Percentiles rank a stretch among this genome's conserved stretches.
Conservation (phyloP, 2,888 invertebrate species). For the Zygothrica quintamaculata region DNA sequence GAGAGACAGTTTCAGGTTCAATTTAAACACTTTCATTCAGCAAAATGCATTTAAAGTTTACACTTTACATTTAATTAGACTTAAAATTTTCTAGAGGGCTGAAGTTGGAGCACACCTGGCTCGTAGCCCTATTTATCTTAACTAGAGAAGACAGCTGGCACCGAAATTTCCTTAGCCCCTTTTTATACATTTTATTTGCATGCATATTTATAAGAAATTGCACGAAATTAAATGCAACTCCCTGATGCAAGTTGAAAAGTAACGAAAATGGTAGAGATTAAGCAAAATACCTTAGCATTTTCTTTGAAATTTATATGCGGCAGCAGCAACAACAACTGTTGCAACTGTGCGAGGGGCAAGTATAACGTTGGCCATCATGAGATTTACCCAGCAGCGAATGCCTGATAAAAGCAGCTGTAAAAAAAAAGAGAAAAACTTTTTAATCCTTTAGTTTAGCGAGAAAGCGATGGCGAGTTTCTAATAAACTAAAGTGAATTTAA, state of each 20-base stretch:
- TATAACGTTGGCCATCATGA: slow-evolving; percentile 17
- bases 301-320: slow-evolving; percentile 65
- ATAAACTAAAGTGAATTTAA: not conserved
- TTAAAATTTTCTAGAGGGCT: slow-evolving; percentile 28
- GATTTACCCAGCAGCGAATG: slow-evolving; percentile 20
- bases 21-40: slow-evolving; percentile 14
- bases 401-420: slow-evolving; percentile 42
- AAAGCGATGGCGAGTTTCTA: slow-evolving; percentile 20
- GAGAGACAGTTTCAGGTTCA: slow-evolving; percentile 18
- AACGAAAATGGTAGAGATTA: slow-evolving; percentile 40
- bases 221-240: slow-evolving; percentile 58
- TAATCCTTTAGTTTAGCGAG: slow-evolving; percentile 27
- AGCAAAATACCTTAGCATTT: slow-evolving; percentile 52
- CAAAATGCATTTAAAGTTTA: slow-evolving; percentile 47
- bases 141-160: slow-evolving; percentile 27
- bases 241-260: slow-evolving; percentile 20
- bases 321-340: slow-evolving; percentile 23
- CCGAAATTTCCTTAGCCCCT: slow-evolving; percentile 6
- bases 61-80: slow-evolving; percentile 70
- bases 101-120: slow-evolving; percentile 15
- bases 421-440: slow-evolving; percentile 46
- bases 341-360: slow-evolving; percentile 3
- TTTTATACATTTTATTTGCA: slow-evolving; percentile 55
- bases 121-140: slow-evolving; percentile 45
- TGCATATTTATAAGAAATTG: slow-evolving; percentile 77